A percentile compares a stretch with the other conserved stretches of the same genome.
phyloP scores from a whole-genome alignment of 2,888 invertebrate genomes.

The Hypomecis atomaria region DNA sequence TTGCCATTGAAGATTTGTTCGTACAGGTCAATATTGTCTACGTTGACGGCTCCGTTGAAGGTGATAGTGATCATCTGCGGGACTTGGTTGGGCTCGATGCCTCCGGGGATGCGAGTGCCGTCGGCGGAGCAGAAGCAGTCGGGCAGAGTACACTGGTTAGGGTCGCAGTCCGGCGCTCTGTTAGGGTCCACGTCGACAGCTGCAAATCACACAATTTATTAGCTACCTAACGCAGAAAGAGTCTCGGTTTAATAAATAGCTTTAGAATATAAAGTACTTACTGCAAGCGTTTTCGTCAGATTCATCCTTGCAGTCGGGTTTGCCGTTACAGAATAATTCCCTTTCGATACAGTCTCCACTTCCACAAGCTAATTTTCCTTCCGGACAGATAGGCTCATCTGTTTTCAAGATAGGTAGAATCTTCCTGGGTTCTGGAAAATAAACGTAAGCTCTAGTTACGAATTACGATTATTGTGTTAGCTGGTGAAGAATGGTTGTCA shows the following conservation, averaged over 20 bases:
- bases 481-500: neutral
- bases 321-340: constrained; percentile 96
- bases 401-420: constrained; percentile 95
- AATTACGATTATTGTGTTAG: neutral
- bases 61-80: constrained; percentile 97
- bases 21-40: constrained; percentile 96
- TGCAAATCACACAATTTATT: constrained; percentile 64
- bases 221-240: neutral
- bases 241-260: neutral
- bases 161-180: constrained; percentile 95
- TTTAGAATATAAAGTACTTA: constrained; percentile 84
- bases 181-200: constrained; percentile 96
- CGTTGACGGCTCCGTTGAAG: constrained; percentile 96
- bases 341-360: constrained; percentile 96
- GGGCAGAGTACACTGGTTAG: constrained; percentile 93
- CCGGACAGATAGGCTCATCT: constrained; percentile 96
- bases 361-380: constrained; percentile 95
- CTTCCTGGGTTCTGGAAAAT: constrained; percentile 93
- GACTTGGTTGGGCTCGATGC: constrained; percentile 92
- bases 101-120: constrained; percentile 94
- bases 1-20: constrained; percentile 95
- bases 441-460: constrained; percentile 13
- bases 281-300: constrained; percentile 98
- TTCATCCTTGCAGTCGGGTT: constrained; percentile 96
- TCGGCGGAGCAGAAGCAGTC: constrained; percentile 97